Base-by-base conservation (phyloP, 2,797 vertebrate species). In the Ptychobarbus kaznakovi region DNA sequence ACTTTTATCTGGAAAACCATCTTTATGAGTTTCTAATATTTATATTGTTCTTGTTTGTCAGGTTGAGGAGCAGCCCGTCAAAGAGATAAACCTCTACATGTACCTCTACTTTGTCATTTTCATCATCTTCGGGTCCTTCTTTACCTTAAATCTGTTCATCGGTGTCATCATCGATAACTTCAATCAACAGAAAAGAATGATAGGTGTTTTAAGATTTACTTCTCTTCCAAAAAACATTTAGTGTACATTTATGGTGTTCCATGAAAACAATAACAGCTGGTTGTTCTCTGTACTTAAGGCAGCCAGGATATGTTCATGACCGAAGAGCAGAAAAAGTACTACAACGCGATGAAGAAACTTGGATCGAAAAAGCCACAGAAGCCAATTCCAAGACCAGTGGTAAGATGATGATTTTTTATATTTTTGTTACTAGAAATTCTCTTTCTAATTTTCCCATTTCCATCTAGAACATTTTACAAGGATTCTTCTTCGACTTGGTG, bases 111-210 rank as follows among this genome's bases (percentile, higher is more conserved):
- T 99, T 22, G 98, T 99, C 42, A 92, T 99, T 90, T 99, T 99
- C 94, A 99, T 99, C 95, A 99, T 99, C 93, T 99, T 99, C 0
- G 98, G 98, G 70, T 99, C 98, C 70, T 99, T 99, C 95, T 99
- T 99, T 95, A 99, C 98, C 22, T 89, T 99, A 88, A 99, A 99
- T 89, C 97, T 99, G 84, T 99, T 99, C 93, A 99, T 99, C 0
- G 98, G 98, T 56, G 98, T 99, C 92, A 99, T 99, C 92, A 99
- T 99, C 51, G 98, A 99, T 93, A 99, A 99, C 92, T 99, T 99
- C 90, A 99, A 98, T 93, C 98, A 99, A 80, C 98, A 99, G 93
- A 99, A 99, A 94, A 97, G 98, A 96, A 99, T 99, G 97, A 99
- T 99, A 96, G 94, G 98, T 98, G 95, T 91, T 79, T 79, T 51